A percentile compares a stretch with the other conserved stretches of the same genome.
phyloP scores from a whole-genome alignment of 2,888 invertebrate genomes.

The Aquatica leii region DNA sequence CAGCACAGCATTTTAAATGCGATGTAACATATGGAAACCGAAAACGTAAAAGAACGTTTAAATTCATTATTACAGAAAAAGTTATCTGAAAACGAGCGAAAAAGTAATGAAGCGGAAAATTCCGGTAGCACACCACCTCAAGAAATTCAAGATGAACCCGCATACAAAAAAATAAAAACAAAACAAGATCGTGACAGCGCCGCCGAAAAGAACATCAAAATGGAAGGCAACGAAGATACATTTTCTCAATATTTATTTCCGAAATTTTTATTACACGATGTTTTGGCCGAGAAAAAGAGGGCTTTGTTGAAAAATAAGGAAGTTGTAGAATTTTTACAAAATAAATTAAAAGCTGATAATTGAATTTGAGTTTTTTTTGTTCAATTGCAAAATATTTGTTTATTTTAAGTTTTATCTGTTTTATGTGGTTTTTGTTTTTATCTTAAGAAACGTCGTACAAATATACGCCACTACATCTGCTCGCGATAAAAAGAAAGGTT shows the following conservation, averaged over 20 bases:
- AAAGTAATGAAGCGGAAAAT: conserved; percentile 21
- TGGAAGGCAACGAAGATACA: conserved; percentile 11
- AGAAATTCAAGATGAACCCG: conserved; percentile 3
- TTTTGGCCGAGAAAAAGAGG: conserved; percentile 48
- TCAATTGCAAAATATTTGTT: neutral
- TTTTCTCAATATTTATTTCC: conserved; percentile 37
- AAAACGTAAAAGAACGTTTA: conserved; percentile 46
- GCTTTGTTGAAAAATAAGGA: conserved; percentile 46
- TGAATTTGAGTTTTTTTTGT: conserved; percentile 18
- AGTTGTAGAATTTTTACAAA: conserved; percentile 44
- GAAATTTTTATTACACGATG: conserved; percentile 39
- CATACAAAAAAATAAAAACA: conserved; percentile 3
- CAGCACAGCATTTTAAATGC: neutral
- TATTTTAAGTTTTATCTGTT: neutral
- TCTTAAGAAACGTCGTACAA: too few species aligned
- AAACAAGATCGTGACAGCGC: conserved; percentile 5
- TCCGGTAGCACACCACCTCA: conserved; percentile 6
- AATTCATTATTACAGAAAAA: conserved; percentile 46
- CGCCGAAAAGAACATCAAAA: conserved; percentile 27
- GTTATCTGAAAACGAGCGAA: conserved; percentile 41
- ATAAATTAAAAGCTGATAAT: conserved; percentile 40
- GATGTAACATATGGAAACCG: conserved; percentile 42
- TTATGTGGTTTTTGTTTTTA: too few species aligned
- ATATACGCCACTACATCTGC: too few species aligned
- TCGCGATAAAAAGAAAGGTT: too few species aligned